Conservation (phyloP, 2,888 invertebrate species). For the Mimumesa dahlbomi region DNA sequence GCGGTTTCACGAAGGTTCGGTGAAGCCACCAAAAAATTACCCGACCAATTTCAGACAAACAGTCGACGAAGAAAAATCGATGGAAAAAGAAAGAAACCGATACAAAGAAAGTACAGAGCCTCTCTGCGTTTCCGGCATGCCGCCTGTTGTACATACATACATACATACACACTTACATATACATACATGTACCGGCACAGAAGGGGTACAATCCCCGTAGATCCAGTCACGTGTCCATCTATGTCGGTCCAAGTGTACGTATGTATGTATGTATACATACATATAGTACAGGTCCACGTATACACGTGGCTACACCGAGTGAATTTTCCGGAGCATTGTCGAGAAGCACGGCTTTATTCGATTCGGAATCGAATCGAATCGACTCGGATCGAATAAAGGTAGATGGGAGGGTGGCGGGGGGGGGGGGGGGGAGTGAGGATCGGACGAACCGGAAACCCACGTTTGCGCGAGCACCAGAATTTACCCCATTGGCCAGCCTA, state of each 20-base stretch:
- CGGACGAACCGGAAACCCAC: slow-evolving; percentile 64
- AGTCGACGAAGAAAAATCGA: background rate
- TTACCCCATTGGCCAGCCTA: slow-evolving; percentile 64
- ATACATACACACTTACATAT: background rate
- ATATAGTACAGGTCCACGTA: slow-evolving; percentile 35
- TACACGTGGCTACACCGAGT: slow-evolving; percentile 31
- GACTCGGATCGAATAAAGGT: too few relatives aligned
- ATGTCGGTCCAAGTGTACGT: background rate
- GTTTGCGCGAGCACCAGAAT: slow-evolving; percentile 61
- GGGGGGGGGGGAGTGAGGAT: slow-evolving; percentile 30
- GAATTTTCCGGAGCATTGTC: slow-evolving; percentile 64
- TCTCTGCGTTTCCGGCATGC: background rate
- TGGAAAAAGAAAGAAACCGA: background rate
- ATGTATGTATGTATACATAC: background rate
- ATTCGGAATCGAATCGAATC: slow-evolving; percentile 41
- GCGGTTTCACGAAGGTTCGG: background rate
- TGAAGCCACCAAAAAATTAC: background rate
- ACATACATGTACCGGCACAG: background rate
- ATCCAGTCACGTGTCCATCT: slow-evolving; percentile 17
- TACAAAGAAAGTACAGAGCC: background rate
- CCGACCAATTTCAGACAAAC: background rate
- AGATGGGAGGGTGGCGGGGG: too few relatives aligned
- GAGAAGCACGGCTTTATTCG: slow-evolving; percentile 61
- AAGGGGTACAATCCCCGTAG: slow-evolving; percentile 15
- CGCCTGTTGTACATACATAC: too few relatives aligned